Evolutionary conservation across 2,797 vertebrate species (phyloP).

Genomic region (Benthosema pterotum): DNA sequence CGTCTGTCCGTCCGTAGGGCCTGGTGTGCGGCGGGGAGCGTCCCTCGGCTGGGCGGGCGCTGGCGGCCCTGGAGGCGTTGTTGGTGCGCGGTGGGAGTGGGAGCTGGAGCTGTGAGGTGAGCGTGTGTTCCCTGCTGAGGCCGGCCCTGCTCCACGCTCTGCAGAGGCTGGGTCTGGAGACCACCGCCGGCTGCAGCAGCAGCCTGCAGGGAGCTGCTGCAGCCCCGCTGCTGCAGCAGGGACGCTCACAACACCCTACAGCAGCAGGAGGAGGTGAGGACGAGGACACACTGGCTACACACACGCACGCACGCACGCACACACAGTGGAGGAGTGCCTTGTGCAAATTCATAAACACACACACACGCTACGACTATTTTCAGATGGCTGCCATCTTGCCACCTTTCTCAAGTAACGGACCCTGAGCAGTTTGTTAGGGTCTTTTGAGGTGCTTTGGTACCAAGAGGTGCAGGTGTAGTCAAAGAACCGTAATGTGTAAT

Average conservation of each 20-base stretch:
- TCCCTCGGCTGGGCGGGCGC: slow-evolving; percentile 77
- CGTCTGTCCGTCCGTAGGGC: slow-evolving; percentile 72
- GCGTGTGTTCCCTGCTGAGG: slow-evolving; percentile 79
- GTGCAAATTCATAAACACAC: not conserved
- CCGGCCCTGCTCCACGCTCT: slow-evolving; percentile 85
- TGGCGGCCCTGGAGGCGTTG: slow-evolving; percentile 77
- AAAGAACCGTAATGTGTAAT: too few species aligned
- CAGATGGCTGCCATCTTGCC: too few species aligned
- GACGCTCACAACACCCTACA: not conserved
- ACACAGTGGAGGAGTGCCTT: too few species aligned
- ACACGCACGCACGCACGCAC: not conserved
- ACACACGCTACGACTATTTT: too few species aligned
- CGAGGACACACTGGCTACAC: not conserved
- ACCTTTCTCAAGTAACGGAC: too few species aligned
- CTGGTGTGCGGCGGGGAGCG: slow-evolving; percentile 79
- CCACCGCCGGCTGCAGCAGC: too few species aligned
- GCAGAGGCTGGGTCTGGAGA: slow-evolving; percentile 74
- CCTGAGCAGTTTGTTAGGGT: too few species aligned
- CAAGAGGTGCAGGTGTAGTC: too few species aligned
- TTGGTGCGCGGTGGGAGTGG: slow-evolving; percentile 68
- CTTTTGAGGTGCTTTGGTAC: too few species aligned
- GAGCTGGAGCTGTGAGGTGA: slow-evolving; percentile 61
- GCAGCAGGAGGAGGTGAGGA: too few species aligned
- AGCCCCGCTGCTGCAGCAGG: too few species aligned
- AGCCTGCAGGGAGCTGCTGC: slow-evolving; percentile 16